Conservation (phyloP, 2,113 vertebrate species). For the Salvelinus namaycush region DNA sequence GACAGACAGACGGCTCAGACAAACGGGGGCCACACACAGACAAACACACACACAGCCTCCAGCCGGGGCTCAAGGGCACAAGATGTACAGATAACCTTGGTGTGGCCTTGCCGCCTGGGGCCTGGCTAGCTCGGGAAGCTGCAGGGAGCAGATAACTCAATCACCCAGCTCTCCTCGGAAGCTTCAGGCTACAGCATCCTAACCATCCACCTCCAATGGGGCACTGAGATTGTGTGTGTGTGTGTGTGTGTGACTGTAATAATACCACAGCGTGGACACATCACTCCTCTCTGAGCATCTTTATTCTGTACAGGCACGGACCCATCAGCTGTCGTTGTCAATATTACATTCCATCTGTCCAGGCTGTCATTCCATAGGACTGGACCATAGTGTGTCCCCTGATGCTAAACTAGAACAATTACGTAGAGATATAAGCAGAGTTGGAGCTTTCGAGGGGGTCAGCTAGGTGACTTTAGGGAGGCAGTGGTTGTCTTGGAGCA, state of each 20-base stretch:
- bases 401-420: not conserved
- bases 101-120: constrained; percentile 38
- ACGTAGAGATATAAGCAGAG: not conserved
- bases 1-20: constrained; percentile 37
- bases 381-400: too few relatives aligned
- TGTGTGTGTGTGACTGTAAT: constrained; percentile 1
- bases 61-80: constrained; percentile 45
- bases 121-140: constrained; percentile 16
- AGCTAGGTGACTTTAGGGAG: too few relatives aligned
- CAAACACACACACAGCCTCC: constrained; percentile 5
- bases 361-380: constrained; percentile 49
- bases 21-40: constrained; percentile 37
- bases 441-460: not conserved
- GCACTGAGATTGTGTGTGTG: not conserved
- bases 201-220: not conserved
- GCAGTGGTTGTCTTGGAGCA: too few relatives aligned
- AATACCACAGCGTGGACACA: not conserved
- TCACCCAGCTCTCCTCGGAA: constrained; percentile 36
- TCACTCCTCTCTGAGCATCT: not conserved
- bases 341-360: constrained; percentile 41
- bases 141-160: constrained; percentile 55
- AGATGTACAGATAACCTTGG: constrained; percentile 63
- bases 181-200: constrained; percentile 18
- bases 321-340: constrained; percentile 11
- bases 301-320: constrained; percentile 11